Evolutionary conservation across 2,797 vertebrate genomes (phyloP).

Genomic region (Monodelphis domestica): DNA sequence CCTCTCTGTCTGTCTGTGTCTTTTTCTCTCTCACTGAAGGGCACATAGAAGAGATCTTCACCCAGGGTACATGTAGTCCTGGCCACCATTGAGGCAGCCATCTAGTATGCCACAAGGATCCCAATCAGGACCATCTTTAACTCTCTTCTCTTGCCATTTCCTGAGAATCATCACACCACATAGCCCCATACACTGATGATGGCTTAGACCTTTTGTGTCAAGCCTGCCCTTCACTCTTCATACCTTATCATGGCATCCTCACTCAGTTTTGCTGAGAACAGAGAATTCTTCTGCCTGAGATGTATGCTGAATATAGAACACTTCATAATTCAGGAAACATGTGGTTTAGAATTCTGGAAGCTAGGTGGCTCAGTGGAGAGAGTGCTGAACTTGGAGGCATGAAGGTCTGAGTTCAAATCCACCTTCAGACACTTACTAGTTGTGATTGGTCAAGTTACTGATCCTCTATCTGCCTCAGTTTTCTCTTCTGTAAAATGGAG

Average conservation of each 20-base stretch:
- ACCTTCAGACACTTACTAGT: background rate
- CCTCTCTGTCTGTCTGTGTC: background rate
- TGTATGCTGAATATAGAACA: background rate
- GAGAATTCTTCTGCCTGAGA: background rate
- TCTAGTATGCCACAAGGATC: no score
- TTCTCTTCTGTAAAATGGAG: background rate
- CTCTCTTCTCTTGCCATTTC: no score
- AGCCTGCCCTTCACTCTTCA: background rate
- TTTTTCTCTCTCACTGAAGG: background rate
- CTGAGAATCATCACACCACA: no score
- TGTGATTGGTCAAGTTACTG: background rate
- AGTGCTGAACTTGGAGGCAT: background rate
- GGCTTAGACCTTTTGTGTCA: background rate
- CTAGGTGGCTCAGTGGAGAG: no score
- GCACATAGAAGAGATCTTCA: background rate
- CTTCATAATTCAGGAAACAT: background rate
- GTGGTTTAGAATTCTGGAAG: background rate
- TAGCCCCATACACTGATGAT: no score
- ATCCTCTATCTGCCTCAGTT: background rate
- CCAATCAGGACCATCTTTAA: background rate
- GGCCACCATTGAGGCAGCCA: no score
- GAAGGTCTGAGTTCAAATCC: background rate
- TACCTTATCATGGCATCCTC: background rate
- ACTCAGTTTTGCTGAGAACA: background rate
- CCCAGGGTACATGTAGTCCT: background rate